Base-by-base conservation (phyloP, 2,888 invertebrate species). In the Peribatodes rhomboidaria region DNA sequence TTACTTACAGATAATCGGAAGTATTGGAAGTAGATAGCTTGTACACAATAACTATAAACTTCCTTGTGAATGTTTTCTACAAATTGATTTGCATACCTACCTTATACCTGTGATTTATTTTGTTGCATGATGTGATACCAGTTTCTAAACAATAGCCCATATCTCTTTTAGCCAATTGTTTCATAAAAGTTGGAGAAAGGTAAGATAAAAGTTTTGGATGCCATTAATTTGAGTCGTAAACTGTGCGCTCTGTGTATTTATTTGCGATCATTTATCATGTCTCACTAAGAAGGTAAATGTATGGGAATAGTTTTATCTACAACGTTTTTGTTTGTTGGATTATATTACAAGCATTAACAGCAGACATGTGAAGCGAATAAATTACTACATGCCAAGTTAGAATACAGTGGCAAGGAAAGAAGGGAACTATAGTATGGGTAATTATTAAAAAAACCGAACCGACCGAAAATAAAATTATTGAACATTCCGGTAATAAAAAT, bases 31-130 rank as follows among this genome's bases (percentile, higher is more conserved):
- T 35, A 53, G 63, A 62, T 69, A 58, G 50, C 33, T 59, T 42
- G 16, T 22, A 57, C 46, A n/a, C 60, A 16, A 6, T 31, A 10
- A 14, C 1, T 20, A 55, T 59, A 50, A n/a, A 65, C 82, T 87
- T 86, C 87, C 88, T 77, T 86, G 87, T 84, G 86, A 88, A 85
- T 73, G 75, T 74, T 79, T 80, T 80, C 74, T 76, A 65, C 74
- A 79, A 33, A 83, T 84, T 80, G 79, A 82, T 83, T 80, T 81
- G 79, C 78, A 77, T 81, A 78, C 69, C 69, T 67, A n/a, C n/a
- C n/a, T n/a, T n/a, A n/a, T 63, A 8, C 2, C 22, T 42, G 76
- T 79, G 77, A 70, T 64, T 63, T 73, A 11, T 20, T 37, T 72
- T 73, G 65, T 71, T 75, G 75, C 71, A 73, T 71, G 63, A 59